Percentiles rank a stretch among this genome's conserved stretches.
Conservation (phyloP, 1,140 invertebrate species). For the Orius insidiosus region DNA sequence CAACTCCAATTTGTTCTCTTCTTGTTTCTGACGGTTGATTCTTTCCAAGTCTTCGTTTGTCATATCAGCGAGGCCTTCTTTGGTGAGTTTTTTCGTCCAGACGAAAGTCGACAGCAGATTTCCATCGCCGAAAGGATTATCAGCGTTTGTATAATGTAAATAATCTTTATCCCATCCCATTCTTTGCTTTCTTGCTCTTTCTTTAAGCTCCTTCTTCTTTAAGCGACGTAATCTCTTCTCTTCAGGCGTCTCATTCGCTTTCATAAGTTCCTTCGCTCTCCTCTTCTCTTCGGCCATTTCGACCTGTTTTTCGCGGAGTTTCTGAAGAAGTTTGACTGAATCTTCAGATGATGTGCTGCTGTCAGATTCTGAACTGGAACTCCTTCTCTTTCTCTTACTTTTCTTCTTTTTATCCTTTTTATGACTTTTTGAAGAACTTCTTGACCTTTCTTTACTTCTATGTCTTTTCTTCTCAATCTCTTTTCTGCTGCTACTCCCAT, state of each 20-base stretch:
- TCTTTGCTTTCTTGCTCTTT: constrained; percentile 65
- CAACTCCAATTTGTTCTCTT: constrained; percentile 75
- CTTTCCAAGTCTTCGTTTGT: constrained; percentile 69
- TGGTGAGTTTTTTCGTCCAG: constrained; percentile 91
- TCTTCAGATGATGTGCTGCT: constrained; percentile 28
- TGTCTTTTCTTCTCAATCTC: too few relatives aligned
- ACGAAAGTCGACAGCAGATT: constrained; percentile 85
- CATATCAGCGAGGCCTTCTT: constrained; percentile 73
- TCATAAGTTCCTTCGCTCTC: constrained; percentile 63
- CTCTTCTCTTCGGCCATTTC: constrained; percentile 45
- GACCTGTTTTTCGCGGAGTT: constrained; percentile 50
- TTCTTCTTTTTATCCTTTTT: too few relatives aligned
- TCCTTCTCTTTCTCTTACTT: background rate
- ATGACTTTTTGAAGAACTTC: too few relatives aligned
- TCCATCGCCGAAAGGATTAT: constrained; percentile 97
- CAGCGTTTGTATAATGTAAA: constrained; percentile 88
- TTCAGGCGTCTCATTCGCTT: constrained; percentile 85
- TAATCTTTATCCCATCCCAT: constrained; percentile 97
- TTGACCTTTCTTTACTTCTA: too few relatives aligned
- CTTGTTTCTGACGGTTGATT: constrained; percentile 67
- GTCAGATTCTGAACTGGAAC: constrained; percentile 1
- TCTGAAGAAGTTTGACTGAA: constrained; percentile 48
- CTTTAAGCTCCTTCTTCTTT: constrained; percentile 81
- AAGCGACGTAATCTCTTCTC: constrained; percentile 78
- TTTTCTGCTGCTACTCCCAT: too few relatives aligned